phyloP scores from a whole-genome alignment of 2,113 vertebrate genomes.

The Hydrolagus affinis region DNA sequence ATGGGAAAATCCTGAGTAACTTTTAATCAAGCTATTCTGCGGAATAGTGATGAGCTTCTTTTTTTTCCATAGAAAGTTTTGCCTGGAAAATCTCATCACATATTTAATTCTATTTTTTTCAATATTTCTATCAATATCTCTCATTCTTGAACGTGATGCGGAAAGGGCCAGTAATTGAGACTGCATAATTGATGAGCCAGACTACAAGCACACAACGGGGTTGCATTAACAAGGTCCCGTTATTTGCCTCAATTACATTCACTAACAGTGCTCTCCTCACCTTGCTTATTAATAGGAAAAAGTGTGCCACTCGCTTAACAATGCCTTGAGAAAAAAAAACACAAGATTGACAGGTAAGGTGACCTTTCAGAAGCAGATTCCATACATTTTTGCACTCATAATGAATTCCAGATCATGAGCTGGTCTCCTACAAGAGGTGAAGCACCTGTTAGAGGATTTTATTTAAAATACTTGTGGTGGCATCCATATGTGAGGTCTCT shows the following conservation, averaged over 20 bases:
- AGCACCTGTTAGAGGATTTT: not conserved
- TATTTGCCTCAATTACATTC: constrained; percentile 57
- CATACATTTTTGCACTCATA: not conserved
- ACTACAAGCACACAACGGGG: constrained; percentile 53
- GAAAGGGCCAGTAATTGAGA: constrained; percentile 53
- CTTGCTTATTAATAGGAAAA: constrained; percentile 57
- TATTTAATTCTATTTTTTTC: not conserved
- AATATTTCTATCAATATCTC: constrained; percentile 52
- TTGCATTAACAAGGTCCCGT: constrained; percentile 55
- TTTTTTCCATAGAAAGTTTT: not conserved
- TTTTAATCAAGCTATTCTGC: not conserved
- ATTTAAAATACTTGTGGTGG: constrained; percentile 1
- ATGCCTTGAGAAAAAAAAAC: not conserved
- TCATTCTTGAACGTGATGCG: constrained; percentile 48
- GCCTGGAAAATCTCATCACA: not conserved
- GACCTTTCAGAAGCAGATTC: not conserved
- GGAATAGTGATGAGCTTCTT: constrained; percentile 8
- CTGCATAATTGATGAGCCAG: constrained; percentile 51
- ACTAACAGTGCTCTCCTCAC: constrained; percentile 56
- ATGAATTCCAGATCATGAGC: not conserved
- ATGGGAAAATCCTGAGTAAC: not conserved
- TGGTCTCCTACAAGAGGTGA: not conserved
- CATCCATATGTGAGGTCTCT: not conserved
- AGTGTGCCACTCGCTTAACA: constrained; percentile 43
- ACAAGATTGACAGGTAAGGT: not conserved